These are phyloP conservation scores for Anguilla marmorata DNA, from an alignment of 2,797 vertebrate genomes.

Conservation along the genomic window DNA sequence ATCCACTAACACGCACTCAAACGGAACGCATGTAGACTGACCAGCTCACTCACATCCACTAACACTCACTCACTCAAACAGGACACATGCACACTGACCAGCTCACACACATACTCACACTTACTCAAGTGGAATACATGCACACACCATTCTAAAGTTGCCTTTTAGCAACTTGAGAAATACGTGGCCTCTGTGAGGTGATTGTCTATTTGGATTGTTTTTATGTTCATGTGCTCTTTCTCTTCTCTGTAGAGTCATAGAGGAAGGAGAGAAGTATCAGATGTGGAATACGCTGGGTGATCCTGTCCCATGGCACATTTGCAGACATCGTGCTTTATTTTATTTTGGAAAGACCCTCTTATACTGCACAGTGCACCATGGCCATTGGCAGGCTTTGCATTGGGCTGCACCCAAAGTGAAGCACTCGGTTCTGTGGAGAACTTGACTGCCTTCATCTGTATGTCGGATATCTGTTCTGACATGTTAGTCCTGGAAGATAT, in stretches of 20 bases:
- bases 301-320: background rate
- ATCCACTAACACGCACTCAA: background rate
- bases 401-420: background rate
- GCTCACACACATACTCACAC: background rate
- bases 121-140: background rate
- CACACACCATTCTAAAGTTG: background rate
- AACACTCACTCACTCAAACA: background rate
- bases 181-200: background rate
- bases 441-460: background rate
- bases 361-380: background rate
- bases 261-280: background rate
- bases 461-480: slow-evolving; percentile 2
- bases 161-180: background rate
- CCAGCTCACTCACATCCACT: background rate
- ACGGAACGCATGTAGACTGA: background rate
- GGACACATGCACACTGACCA: background rate
- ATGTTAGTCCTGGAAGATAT: background rate
- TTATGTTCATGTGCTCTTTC: slow-evolving; percentile 1
- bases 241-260: background rate
- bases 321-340: background rate
- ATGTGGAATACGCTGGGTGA: background rate
- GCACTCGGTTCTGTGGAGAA: background rate
- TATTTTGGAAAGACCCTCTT: background rate
- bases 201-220: background rate
- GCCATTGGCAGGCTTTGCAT: background rate